Base-by-base conservation (phyloP, 2,113 vertebrate genomes). In the Progne subis region DNA sequence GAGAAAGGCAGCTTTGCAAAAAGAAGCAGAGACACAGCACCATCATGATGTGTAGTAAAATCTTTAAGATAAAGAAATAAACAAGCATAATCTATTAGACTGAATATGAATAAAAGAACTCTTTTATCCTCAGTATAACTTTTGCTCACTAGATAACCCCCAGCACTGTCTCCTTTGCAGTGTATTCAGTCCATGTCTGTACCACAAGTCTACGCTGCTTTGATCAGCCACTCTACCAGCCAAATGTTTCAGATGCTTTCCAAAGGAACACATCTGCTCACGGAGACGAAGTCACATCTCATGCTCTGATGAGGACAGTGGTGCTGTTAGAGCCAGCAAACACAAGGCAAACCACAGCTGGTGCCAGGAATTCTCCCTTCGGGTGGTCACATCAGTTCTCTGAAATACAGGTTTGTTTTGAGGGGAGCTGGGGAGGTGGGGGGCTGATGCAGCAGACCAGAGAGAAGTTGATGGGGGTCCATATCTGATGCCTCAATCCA, bases 171-270 rank as follows among this genome's bases (percentile, higher is more conserved):
- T 57, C 53, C 28, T 82, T 71, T 20, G 14, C 21, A 57, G n/a
- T 5, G 11, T 57, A 49, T n/a, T 60, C 82, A 41, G 24, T 82
- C 37, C 29, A n/a, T 49, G 82, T 52, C 52, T 37, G 16, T 25
- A 41, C 28, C 39, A 9, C 15, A 74, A 74, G 12, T 15, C 43
- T 29, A 4, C 0, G 0, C 31, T 59, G 46, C 37, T 93, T 60
- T 78, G 50, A 53, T 63, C 64, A 72, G 32, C 43, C 50, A 61
- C 41, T 50, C 14, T 14, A 9, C 8, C 18, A 74, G 52, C 12
- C 43, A 50, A 46, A 67, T 3, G 1, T 43, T 67, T 80, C 49
- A 49, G 23, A 21, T 67, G 43, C 52, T 72, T 86, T 88, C 59
- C 50, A 72, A 43, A 60, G 71, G 53, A 82, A 25, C 37, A 31